phyloP scores from a whole-genome alignment of 2,888 invertebrate genomes.

The Copidosoma aretas region DNA sequence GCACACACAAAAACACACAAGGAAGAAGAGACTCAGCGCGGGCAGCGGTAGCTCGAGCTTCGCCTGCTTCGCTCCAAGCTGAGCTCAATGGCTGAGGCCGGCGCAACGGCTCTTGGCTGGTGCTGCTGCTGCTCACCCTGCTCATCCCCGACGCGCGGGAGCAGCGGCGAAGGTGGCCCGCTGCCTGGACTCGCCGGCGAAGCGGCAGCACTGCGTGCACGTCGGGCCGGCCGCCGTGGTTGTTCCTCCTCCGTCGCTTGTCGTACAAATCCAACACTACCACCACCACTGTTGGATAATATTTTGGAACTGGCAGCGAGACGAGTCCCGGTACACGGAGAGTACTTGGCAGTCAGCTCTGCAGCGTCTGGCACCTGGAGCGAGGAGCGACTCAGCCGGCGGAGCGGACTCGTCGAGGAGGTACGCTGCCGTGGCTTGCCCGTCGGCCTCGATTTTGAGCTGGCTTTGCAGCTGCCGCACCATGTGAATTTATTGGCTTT shows the following conservation, averaged over 20 bases:
- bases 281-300: conserved; percentile 48
- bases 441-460: background rate
- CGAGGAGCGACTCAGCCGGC: conserved; percentile 55
- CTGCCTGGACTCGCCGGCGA: conserved; percentile 55
- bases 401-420: conserved; percentile 42
- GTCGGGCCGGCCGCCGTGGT: conserved; percentile 8
- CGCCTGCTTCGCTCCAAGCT: conserved; percentile 41
- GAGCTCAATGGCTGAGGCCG: conserved; percentile 51
- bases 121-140: conserved; percentile 20
- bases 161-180: conserved; percentile 55
- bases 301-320: conserved; percentile 60
- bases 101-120: conserved; percentile 39
- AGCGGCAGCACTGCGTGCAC: conserved; percentile 54
- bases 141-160: conserved; percentile 42
- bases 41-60: conserved; percentile 25
- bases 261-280: too few relatives aligned
- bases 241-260: conserved; percentile 48
- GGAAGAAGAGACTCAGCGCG: conserved; percentile 1
- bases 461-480: conserved; percentile 38
- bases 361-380: conserved; percentile 31
- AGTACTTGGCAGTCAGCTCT: conserved; percentile 52
- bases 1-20: too few relatives aligned
- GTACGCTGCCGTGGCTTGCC: conserved; percentile 25
- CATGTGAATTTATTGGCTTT: conserved; percentile 36
- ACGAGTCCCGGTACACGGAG: conserved; percentile 57